A percentile compares a stretch with the other conserved stretches of the same genome.
These are phyloP conservation scores for Plagodis pulveraria DNA, from an alignment of 2,888 invertebrate species.

Conservation along the genomic window DNA sequence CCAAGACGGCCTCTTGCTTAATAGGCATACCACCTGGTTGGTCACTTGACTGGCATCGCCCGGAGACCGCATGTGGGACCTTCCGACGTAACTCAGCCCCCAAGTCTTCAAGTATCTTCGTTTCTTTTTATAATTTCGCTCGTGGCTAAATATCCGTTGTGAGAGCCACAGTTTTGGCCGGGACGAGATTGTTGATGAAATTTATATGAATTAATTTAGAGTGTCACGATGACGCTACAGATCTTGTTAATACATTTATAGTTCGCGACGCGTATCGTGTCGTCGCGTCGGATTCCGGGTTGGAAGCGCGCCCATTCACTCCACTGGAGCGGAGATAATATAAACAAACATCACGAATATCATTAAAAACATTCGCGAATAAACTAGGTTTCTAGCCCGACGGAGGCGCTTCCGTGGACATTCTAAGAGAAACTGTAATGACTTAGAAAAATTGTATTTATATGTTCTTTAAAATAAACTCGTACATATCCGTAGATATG, in stretches of 20 bases:
- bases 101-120: no score
- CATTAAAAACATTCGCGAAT: constrained; percentile 27
- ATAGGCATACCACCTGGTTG: no score
- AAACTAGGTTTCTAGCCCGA: constrained; percentile 7
- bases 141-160: no score
- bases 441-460: neutral
- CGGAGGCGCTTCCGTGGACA: constrained; percentile 4
- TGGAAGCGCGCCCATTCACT: constrained; percentile 46
- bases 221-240: constrained; percentile 16
- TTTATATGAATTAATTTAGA: neutral
- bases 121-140: no score
- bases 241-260: neutral
- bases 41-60: no score
- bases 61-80: no score
- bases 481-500: no score
- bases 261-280: constrained; percentile 7
- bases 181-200: no score
- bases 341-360: constrained; percentile 28
- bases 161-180: no score
- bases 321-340: constrained; percentile 16
- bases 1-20: no score
- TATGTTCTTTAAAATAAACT: no score
- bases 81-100: no score
- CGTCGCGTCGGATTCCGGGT: constrained; percentile 39
- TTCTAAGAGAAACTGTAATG: neutral